Evolutionary conservation across 2,113 vertebrate species (phyloP), one percentile per base, ranked within the genome.

Genomic region (Sclerurus mexicanus): DNA sequence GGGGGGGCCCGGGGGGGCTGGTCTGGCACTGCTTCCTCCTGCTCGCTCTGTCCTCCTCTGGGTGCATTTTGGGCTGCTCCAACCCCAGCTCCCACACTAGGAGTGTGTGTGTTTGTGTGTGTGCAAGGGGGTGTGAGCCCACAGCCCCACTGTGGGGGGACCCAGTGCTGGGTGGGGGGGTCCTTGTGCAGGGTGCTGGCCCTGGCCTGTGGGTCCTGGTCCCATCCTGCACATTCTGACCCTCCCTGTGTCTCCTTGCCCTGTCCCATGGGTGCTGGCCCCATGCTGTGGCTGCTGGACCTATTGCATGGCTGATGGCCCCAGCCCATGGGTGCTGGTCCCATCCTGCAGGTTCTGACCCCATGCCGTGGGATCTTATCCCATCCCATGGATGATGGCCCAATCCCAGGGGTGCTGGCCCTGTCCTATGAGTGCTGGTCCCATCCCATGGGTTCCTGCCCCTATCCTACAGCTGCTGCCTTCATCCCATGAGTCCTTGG

Each of bases 131-230:
- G 55, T 25, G 71, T 17, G 47, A 74, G 21, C 7, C 1, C 12
- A 47, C 40, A 7, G 1, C 3, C 11, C n/a, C 4, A 4, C 24
- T 0, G 19, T 20, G n/a, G 4, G 13, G 47, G 12, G 4, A 53
- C 33, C 40, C 60, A 12, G 40, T 46, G 30, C 40, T 33, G 28
- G 40, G 40, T 33, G 28, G 40, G 40, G 39, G 62, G 62, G 40
- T 42, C 19, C 20, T 42, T 7, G 39, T 10, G 39, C 62, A 44
- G 11, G 49, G 18, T 23, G 8, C 18, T 30, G 42, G 30, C 12
- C 4, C 24, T 3, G 1, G 39, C 24, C 10, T 10, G 13, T 3
- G 11, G 31, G 13, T 42, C 7, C 30, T 78, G 59, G 2, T 20
- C 37, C 24, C 12, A 12, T 14, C 28, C 27, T 18, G 3, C 19